Evolutionary conservation across 2,888 invertebrate genomes (phyloP).

Genomic region (Macrophya alboannulata): DNA sequence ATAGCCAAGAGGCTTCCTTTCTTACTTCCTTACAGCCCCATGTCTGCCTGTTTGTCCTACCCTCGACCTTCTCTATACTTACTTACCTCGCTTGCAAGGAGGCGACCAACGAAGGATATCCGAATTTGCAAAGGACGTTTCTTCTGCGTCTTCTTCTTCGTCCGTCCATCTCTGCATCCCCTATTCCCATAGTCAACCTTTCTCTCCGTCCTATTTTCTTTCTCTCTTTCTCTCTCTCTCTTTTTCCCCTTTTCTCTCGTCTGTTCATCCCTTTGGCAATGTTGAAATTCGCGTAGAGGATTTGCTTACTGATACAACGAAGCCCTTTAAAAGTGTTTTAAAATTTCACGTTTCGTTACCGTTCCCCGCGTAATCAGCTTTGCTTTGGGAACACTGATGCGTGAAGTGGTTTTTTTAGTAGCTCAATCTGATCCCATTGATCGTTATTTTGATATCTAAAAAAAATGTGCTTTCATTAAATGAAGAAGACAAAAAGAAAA

Average conservation of each 20-base stretch:
- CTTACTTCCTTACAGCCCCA: conserved; percentile 22
- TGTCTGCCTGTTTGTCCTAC: not conserved
- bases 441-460: conserved; percentile 9
- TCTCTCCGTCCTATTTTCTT: not conserved
- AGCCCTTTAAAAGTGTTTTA: conserved; percentile 41
- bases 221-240: not conserved
- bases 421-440: conserved; percentile 33
- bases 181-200: not conserved
- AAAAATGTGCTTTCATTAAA: not conserved
- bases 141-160: not conserved
- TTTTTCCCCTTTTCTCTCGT: not conserved
- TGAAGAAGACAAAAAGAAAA: not conserved
- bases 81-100: not conserved
- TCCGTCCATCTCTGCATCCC: not conserved
- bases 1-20: conserved; percentile 37
- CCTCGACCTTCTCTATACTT: not conserved
- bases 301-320: conserved; percentile 25
- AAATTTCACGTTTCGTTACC: conserved; percentile 45
- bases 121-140: conserved; percentile 40
- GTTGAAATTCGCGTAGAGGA: conserved; percentile 5
- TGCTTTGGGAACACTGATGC: conserved; percentile 27
- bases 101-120: conserved; percentile 23
- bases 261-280: not conserved
- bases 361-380: conserved; percentile 30
- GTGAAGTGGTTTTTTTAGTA: conserved; percentile 39